Conservation (phyloP, 2,113 vertebrate genomes). For the Notiomystis cincta region DNA sequence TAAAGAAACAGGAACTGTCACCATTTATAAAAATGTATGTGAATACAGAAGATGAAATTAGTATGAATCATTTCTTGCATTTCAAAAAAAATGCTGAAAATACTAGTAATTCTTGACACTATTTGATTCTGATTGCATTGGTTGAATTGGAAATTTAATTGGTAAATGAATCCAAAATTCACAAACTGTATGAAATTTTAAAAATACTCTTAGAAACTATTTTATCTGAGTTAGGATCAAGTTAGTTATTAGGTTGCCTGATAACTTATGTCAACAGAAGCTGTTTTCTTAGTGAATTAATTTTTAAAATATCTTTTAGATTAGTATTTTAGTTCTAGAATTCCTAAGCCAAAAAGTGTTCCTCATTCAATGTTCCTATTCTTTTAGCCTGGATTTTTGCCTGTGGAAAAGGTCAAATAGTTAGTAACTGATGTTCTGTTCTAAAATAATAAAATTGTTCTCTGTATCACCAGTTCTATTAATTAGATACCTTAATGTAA, state of each 20-base stretch:
- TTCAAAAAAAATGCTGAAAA: neutral
- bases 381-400: neutral
- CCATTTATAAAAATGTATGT: neutral
- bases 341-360: neutral
- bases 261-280: neutral
- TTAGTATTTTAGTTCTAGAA: neutral
- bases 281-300: neutral
- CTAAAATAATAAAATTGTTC: neutral
- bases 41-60: neutral
- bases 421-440: neutral
- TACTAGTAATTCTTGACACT: neutral
- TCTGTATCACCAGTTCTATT: neutral
- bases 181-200: neutral
- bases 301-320: neutral
- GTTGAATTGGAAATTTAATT: neutral
- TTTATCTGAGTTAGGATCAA: neutral
- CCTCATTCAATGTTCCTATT: neutral
- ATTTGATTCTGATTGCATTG: neutral
- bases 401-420: neutral
- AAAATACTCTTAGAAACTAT: neutral
- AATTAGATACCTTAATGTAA: neutral
- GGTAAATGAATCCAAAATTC: neutral
- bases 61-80: neutral
- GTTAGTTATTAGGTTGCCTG: fast-evolving
- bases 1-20: neutral